phyloP scores from a whole-genome alignment of 2,888 invertebrate species.

The Belgica antarctica region DNA sequence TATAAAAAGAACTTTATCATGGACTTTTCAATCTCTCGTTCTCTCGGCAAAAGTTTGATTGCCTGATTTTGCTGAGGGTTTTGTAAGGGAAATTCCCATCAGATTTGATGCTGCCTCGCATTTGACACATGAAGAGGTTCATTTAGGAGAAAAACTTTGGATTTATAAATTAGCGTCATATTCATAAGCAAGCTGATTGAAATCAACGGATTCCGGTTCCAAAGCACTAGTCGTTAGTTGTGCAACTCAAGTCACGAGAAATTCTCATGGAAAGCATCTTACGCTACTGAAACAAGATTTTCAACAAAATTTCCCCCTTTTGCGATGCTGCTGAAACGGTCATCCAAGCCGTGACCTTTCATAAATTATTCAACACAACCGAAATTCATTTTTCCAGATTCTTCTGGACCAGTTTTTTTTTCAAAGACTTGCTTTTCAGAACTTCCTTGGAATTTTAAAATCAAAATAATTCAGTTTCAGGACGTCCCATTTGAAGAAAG shows the following conservation, averaged over 20 bases:
- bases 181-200: neutral
- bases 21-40: constrained; percentile 22
- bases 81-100: constrained; percentile 26
- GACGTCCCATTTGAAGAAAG: constrained; percentile 27
- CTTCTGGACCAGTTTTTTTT: constrained; percentile 31
- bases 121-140: constrained; percentile 26
- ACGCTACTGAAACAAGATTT: neutral
- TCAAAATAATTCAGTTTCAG: constrained; percentile 21
- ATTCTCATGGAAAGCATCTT: constrained; percentile 3
- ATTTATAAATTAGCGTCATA: constrained; percentile 9
- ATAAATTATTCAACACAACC: constrained; percentile 12
- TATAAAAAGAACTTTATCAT: constrained; percentile 33
- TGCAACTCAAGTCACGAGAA: neutral
- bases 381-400: neutral
- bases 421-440: neutral
- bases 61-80: constrained; percentile 24
- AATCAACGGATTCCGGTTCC: neutral
- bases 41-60: constrained; percentile 33
- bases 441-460: neutral
- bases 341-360: constrained; percentile 29
- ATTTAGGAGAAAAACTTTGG: constrained; percentile 5
- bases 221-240: neutral
- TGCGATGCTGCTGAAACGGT: neutral
- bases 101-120: neutral
- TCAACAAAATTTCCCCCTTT: neutral